Percentiles rank a stretch among this genome's conserved stretches.
phyloP scores from a whole-genome alignment of 2,797 vertebrate species.

The Melanotaenia nigrans region DNA sequence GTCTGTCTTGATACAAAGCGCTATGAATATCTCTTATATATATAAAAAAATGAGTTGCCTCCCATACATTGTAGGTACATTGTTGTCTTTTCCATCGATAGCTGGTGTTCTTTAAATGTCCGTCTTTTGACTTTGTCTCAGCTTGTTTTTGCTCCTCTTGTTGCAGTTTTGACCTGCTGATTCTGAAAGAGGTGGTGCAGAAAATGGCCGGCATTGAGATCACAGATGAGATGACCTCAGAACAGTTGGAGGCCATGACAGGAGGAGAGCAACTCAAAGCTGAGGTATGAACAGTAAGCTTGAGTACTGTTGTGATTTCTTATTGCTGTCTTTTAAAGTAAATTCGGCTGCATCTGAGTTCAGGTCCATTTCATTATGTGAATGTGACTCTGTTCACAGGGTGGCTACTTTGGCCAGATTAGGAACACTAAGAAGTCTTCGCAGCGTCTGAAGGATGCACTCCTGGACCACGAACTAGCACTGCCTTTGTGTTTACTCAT shows the following conservation, averaged over 20 bases:
- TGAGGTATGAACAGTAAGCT: constrained; percentile 83
- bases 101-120: not conserved
- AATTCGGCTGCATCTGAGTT: not conserved
- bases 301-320: not conserved
- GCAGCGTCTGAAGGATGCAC: constrained; percentile 94
- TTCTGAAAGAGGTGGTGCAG: constrained; percentile 98
- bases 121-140: not conserved
- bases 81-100: not conserved
- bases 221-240: constrained; percentile 97
- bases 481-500: constrained; percentile 96
- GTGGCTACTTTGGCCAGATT: constrained; percentile 98
- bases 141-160: constrained; percentile 23
- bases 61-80: not conserved
- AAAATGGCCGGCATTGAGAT: constrained; percentile 99
- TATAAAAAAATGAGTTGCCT: too few relatives aligned
- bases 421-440: constrained; percentile 99
- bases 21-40: not conserved
- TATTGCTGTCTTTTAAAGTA: not conserved
- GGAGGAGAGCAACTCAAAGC: constrained; percentile 98
- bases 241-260: constrained; percentile 98
- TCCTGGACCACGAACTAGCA: constrained; percentile 95
- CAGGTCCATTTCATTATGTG: not conserved
- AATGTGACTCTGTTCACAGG: constrained; percentile 78
- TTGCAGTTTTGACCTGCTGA: constrained; percentile 95
- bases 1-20: not conserved